Base-by-base conservation (phyloP, 2,113 vertebrate genomes). In the Acanthochromis polyacanthus region DNA sequence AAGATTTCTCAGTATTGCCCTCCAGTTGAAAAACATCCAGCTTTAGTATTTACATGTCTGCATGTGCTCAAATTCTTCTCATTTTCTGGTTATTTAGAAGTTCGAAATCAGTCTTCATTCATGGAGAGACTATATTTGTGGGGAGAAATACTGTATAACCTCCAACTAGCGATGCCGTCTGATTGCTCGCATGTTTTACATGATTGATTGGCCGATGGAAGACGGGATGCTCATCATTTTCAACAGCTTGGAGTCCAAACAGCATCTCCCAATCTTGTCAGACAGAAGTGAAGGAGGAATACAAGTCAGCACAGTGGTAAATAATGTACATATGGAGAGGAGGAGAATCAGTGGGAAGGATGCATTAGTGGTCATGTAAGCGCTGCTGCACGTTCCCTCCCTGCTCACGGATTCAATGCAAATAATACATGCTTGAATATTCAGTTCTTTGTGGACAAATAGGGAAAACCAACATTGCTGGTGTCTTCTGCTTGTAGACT, bases 161-260 rank as follows among this genome's bases (percentile, higher is more conserved):
- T 50, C 3, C 48, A 50, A 17, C 48, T 5, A 17, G 19, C n/a
- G 3, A 19, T 20, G 17, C 15, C 10, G 7, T 51, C 48, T 51
- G 48, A 51, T 51, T 51, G 16, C 48, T 68, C 40, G 52, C 50
- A 48, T 38, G 43, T 57, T 68, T 51, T 57, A 2, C 50, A 38
- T 84, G 71, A 71, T 71, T 6, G 40, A 56, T 57, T 63, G 70
- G 67, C 82, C 43, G 22, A 79, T 22, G 66, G 56, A 67, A 43
- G 30, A 83, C 11, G 60, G 55, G 57, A 50, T 20, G 36, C 64
- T 40, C 61, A 20, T 75, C 43, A 5, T 45, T 12, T 20, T n/a
- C 56, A 61, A 71, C 60, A 65, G 22, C 0, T 3, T n/a, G 17
- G 9, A 20, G 2, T 43, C 40, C 14, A 43, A 43, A 43, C 40